Percentiles rank a stretch among this genome's conserved stretches.
phyloP scores from a whole-genome alignment of 2,113 vertebrate genomes.

The Poecilia latipinna region DNA sequence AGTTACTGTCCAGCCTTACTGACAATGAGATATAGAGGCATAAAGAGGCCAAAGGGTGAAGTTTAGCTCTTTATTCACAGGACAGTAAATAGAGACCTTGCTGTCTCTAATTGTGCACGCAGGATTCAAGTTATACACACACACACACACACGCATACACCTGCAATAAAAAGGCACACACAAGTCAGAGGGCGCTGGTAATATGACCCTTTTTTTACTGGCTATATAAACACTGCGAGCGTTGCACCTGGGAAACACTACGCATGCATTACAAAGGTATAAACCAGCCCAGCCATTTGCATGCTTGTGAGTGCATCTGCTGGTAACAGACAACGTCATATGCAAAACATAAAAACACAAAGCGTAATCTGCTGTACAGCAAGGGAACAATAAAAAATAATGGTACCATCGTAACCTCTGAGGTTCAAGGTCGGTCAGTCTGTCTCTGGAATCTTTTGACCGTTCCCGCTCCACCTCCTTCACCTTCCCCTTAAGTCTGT shows the following conservation, averaged over 20 bases:
- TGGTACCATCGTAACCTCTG: slow-evolving; percentile 12
- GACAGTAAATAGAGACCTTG: slow-evolving; percentile 68
- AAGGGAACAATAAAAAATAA: slow-evolving; percentile 5
- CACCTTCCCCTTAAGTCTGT: slow-evolving; percentile 11
- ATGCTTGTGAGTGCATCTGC: slow-evolving; percentile 6
- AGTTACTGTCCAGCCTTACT: slow-evolving; percentile 44
- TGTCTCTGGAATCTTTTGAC: slow-evolving; percentile 41
- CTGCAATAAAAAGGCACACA: slow-evolving; percentile 59
- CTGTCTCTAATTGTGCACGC: slow-evolving; percentile 38
- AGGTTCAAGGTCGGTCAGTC: slow-evolving; percentile 60
- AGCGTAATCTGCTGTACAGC: neutral
- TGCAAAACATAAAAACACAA: neutral
- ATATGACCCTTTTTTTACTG: slow-evolving; percentile 62
- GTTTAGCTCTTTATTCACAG: slow-evolving; percentile 70
- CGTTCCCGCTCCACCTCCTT: slow-evolving; percentile 16
- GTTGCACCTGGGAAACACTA: slow-evolving; percentile 55
- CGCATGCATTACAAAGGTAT: slow-evolving; percentile 17
- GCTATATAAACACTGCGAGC: slow-evolving; percentile 53
- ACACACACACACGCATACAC: slow-evolving; percentile 61
- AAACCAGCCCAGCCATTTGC: slow-evolving; percentile 3
- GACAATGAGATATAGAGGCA: slow-evolving; percentile 45
- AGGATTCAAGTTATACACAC: slow-evolving; percentile 55
- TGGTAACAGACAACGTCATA: neutral
- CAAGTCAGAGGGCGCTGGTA: slow-evolving; percentile 68
- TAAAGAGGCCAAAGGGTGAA: slow-evolving; percentile 64